phyloP scores from a whole-genome alignment of 2,113 vertebrate genomes.

The Alectura lathami region DNA sequence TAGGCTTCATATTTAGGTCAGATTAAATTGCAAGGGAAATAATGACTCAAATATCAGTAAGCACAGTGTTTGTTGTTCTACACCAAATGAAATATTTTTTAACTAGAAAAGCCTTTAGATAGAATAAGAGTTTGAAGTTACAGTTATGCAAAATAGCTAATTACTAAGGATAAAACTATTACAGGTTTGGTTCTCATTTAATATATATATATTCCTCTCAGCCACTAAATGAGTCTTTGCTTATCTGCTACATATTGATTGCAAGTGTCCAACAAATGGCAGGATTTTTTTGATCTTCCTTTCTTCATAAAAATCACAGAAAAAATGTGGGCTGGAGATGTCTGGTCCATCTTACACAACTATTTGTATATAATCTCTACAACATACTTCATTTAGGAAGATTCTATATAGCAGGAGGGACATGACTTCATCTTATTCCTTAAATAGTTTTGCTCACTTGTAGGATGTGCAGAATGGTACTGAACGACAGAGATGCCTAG shows the following conservation, averaged over 20 bases:
- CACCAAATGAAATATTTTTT: background rate
- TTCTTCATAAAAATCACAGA: background rate
- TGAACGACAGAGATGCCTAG: background rate
- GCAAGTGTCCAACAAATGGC: background rate
- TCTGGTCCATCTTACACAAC: background rate
- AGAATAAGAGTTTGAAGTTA: background rate
- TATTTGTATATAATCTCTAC: background rate
- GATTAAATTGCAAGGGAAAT: constrained; percentile 24
- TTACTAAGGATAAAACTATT: background rate
- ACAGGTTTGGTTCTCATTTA: background rate
- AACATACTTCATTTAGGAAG: background rate
- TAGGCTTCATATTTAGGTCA: constrained; percentile 21
- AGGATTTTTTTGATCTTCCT: background rate
- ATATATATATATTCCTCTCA: background rate
- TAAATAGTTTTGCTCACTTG: background rate
- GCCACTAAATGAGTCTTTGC: background rate
- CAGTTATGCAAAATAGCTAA: background rate
- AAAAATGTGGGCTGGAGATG: background rate
- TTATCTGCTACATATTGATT: background rate
- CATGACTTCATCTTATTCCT: background rate
- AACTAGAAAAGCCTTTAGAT: background rate
- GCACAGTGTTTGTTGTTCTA: background rate
- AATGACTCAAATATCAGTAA: background rate
- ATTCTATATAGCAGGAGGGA: background rate
- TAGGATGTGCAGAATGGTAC: background rate